phyloP scores from a whole-genome alignment of 2,113 vertebrate genomes.

The Formicarius rufipectus region DNA sequence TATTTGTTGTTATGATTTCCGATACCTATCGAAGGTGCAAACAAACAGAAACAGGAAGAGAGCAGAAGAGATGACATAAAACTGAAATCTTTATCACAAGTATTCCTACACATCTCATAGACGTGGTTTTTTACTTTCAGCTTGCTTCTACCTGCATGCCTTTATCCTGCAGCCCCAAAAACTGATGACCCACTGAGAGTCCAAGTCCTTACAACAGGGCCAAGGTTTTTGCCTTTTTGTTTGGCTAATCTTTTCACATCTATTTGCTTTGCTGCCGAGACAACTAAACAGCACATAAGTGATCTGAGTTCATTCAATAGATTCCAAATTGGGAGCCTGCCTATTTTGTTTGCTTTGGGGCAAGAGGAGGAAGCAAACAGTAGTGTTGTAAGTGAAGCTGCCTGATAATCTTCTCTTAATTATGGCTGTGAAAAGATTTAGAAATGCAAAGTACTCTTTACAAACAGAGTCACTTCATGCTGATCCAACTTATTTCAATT shows the following conservation, averaged over 20 bases:
- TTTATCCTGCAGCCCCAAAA: neutral
- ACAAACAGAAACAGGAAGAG: neutral
- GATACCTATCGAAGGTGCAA: neutral
- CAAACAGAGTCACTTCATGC: neutral
- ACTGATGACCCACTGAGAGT: neutral
- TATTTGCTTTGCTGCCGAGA: conserved; percentile 62
- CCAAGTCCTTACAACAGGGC: neutral
- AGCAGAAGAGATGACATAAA: neutral
- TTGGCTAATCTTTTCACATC: conserved; percentile 61
- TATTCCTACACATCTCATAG: neutral
- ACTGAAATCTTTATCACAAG: neutral
- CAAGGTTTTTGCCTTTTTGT: conserved; percentile 6
- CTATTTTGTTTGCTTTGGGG: conserved; percentile 65
- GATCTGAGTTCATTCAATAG: conserved; percentile 18
- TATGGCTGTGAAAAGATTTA: conserved; percentile 53
- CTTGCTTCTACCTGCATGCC: neutral
- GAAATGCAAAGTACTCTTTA: conserved; percentile 37
- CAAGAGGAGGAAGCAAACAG: conserved; percentile 34
- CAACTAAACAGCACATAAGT: conserved; percentile 60
- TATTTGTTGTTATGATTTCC: neutral
- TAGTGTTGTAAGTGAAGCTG: conserved; percentile 44
- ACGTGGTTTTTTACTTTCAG: neutral
- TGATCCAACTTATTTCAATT: neutral
- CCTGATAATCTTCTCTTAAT: conserved; percentile 43
- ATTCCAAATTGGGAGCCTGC: conserved; percentile 61